Evolutionary conservation across 2,888 invertebrate genomes (phyloP).

Genomic region (Dasypogon diadema): DNA sequence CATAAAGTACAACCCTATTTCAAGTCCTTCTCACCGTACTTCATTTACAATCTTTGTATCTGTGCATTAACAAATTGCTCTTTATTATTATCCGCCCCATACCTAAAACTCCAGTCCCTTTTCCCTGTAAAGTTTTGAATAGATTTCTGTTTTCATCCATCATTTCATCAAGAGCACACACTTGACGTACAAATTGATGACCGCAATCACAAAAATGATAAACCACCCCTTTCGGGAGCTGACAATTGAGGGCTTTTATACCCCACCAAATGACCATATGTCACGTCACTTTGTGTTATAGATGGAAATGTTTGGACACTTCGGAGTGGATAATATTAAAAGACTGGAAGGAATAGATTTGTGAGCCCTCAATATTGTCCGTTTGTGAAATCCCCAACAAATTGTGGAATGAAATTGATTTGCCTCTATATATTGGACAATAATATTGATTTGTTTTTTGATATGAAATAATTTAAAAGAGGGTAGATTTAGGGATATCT

Average conservation of each 20-base stretch:
- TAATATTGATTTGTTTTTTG: background rate
- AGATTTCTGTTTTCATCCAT: constrained; percentile 14
- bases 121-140: constrained; percentile 17
- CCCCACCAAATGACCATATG: constrained; percentile 29
- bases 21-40: too few relatives aligned
- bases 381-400: constrained; percentile 10
- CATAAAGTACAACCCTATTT: too few relatives aligned
- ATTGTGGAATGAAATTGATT: constrained; percentile 23
- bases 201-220: constrained; percentile 36
- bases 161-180: constrained; percentile 14
- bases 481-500: too few relatives aligned
- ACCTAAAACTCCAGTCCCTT: background rate
- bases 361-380: background rate
- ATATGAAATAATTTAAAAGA: too few relatives aligned
- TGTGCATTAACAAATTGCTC: background rate
- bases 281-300: constrained; percentile 31
- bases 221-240: constrained; percentile 5
- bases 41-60: background rate
- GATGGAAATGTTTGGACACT: constrained; percentile 17
- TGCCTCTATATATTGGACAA: background rate
- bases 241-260: constrained; percentile 33
- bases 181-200: constrained; percentile 23
- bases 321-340: constrained; percentile 22
- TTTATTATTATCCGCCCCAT: background rate
- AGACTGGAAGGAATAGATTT: background rate